Base-by-base conservation (phyloP, 2,797 vertebrate species). In the Champsocephalus esox region DNA sequence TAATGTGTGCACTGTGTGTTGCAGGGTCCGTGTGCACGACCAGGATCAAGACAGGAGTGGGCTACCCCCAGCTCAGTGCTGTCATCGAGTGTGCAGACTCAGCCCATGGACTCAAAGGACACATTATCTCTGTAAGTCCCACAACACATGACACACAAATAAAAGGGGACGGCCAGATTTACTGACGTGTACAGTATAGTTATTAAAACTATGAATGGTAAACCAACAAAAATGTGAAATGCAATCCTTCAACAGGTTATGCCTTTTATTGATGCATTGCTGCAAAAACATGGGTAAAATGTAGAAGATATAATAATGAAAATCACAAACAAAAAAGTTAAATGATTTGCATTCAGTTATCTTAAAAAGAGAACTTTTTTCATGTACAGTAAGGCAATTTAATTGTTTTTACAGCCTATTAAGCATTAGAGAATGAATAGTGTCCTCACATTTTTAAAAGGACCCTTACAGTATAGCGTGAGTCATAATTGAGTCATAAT, bases 61-160 rank as follows among this genome's bases (percentile, higher is more conserved):
- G 98, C 44, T 99, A 99, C 89, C 98, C 98, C 2, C 98, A 99
- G 81, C 93, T 99, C 70, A 99, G 98, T n/a, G 98, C 98, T 0
- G 98, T 99, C 16, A 99, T 99, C 14, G 98, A 99, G 89, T 99
- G 98, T 67, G 97, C 98, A 0, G 98, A 99, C 92, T 99, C 98
- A 1, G 98, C 98, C 45, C 98, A 99, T 0, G 98, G 98, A 69
- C 95, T 99, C 70, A 98, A 98, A 93, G 98, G 98, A 82, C 98
- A 99, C 92, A 99, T 99, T 82, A 99, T 99, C 91, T 99, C 98
- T 6, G 98, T 99, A 89, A 97, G 98, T 95, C 72, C 64, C 51
- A 16, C 45, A 51, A 10, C 14, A 60, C 2, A 0, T 21, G 2
- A 9, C 41, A 52, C 11, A 57, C 34, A 13, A 8, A 43, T 9